Evolutionary conservation across 2,888 invertebrate genomes (phyloP), one percentile per base, ranked within the genome.

Genomic region (Ophonus ardosiacus): DNA sequence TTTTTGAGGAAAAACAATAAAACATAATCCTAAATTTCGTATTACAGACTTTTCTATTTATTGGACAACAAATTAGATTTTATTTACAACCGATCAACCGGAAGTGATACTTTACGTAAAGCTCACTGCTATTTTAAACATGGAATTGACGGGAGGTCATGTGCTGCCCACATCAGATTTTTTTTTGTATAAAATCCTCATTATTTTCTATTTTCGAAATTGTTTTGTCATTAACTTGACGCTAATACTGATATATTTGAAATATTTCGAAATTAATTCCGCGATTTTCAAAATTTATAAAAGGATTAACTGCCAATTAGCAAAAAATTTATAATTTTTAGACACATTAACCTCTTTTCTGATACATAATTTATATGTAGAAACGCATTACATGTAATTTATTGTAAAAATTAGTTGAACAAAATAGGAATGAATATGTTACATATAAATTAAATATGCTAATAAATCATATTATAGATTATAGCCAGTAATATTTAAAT

Each of bases 401-500:
- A 68, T 68, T 68, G 43, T 1, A 51, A 51, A 51, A 51, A 68
- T 68, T 68, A 68, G 63, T 13, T 63, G 63, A 38, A 31, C 31
- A n/a, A 68, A 68, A 68, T 38, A n/a, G 31, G 68, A 38, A n/a
- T 31, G 31, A 68, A 38, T 21, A 21, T 21, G 21, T 21, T 38
- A 10, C n/a, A 65, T 31, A 38, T n/a, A n/a, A n/a, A n/a, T n/a
- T 68, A 68, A 68, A 68, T 31, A 68, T 31, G 31, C 31, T 68
- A 74, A 51, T 74, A 74, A 74, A 74, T 74, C 71, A 74, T 40
- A 74, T 68, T 68, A 68, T 63, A 68, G 65, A 24, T 51, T 51
- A 51, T 40, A 71, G 71, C 8, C 43, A 43, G 71, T 15, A 43
- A 74, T 74, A 74, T 74, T 43, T 74, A 74, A 74, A 43, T 43